Evolutionary conservation across 2,113 vertebrate species (phyloP).

Genomic region (Hippoglossus stenolepis): DNA sequence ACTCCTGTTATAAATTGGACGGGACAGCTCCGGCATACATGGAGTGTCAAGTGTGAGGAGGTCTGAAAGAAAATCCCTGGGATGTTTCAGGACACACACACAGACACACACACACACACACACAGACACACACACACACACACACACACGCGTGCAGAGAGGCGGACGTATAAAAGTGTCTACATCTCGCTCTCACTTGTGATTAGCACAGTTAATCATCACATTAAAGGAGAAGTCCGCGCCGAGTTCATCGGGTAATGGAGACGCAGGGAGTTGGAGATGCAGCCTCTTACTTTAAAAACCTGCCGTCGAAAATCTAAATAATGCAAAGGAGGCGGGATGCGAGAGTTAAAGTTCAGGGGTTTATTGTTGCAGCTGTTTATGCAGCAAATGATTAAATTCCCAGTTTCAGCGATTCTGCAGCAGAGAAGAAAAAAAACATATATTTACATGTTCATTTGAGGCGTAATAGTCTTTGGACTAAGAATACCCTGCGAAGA

Average conservation of each 20-base stretch:
- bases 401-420: conserved; percentile 37
- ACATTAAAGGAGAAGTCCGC: conserved; percentile 63
- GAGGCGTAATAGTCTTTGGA: conserved; percentile 57
- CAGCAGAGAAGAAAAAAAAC: neutral
- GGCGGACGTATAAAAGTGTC: conserved; percentile 46
- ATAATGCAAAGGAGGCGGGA: conserved; percentile 13
- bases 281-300: neutral
- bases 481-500: conserved; percentile 64
- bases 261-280: conserved; percentile 11
- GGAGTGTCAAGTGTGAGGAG: conserved; percentile 81
- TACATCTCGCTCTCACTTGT: conserved; percentile 64
- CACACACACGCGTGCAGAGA: conserved; percentile 14
- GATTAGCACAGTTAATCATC: conserved; percentile 77
- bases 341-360: conserved; percentile 7
- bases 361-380: conserved; percentile 34
- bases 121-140: conserved; percentile 1
- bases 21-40: conserved; percentile 83
- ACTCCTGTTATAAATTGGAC: conserved; percentile 80
- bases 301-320: conserved; percentile 40
- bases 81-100: conserved; percentile 66
- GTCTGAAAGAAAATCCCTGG: conserved; percentile 79
- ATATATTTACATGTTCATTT: conserved; percentile 62
- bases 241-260: conserved; percentile 69
- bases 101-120: conserved; percentile 14
- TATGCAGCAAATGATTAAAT: conserved; percentile 48